phyloP scores from a whole-genome alignment of 2,888 invertebrate species.

The Quadroppia sp. region DNA sequence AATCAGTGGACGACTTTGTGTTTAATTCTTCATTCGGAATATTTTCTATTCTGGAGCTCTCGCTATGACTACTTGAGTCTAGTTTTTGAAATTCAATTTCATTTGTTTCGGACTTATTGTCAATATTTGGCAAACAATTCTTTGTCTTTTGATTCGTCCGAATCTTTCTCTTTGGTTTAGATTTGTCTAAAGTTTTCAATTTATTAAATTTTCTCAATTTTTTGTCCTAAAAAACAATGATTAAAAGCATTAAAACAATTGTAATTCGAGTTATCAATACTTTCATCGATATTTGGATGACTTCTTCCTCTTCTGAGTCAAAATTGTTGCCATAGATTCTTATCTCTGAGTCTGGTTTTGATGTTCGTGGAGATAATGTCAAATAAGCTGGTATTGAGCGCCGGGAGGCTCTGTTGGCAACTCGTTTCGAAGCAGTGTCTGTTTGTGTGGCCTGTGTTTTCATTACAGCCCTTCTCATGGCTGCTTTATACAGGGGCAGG shows the following conservation, averaged over 20 bases:
- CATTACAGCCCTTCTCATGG: slow-evolving; percentile 57
- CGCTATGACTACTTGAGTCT: slow-evolving; percentile 12
- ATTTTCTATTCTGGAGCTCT: not conserved
- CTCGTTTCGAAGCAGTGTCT: slow-evolving; percentile 64
- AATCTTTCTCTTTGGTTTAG: slow-evolving; percentile 1
- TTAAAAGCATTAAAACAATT: not conserved
- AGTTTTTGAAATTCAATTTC: slow-evolving; percentile 9
- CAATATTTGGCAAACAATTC: not conserved
- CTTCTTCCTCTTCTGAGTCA: slow-evolving; percentile 22
- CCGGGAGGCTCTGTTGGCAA: slow-evolving; percentile 60
- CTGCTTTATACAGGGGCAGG: not conserved
- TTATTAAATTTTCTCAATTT: not conserved
- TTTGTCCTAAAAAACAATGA: slow-evolving; percentile 24
- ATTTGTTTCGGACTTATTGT: not conserved
- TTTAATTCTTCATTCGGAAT: not conserved
- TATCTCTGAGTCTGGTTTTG: not conserved
- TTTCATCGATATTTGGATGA: slow-evolving; percentile 19
- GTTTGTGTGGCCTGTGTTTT: slow-evolving; percentile 90
- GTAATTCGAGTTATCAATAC: too few relatives aligned
- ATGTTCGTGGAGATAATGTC: slow-evolving; percentile 47
- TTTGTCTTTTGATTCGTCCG: not conserved
- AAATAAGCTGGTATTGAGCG: slow-evolving; percentile 58
- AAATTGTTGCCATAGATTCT: not conserved
- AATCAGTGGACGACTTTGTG: slow-evolving; percentile 30
- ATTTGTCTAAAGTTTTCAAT: not conserved